phyloP scores from a whole-genome alignment of 2,888 invertebrate genomes.

The Zonitis immaculata region DNA sequence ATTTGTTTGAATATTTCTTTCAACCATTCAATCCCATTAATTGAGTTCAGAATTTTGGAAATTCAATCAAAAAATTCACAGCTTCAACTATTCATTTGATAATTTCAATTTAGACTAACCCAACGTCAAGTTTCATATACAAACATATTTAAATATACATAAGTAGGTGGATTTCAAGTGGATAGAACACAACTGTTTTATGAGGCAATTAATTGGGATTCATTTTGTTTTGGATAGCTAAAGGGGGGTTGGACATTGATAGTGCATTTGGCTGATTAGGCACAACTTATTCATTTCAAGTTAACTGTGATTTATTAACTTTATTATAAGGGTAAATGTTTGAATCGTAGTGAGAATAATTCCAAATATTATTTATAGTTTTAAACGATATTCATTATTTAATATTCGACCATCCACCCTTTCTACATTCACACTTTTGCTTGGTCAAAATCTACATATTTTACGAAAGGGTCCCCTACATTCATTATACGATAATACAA shows the following conservation, averaged over 20 bases:
- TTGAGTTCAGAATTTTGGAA: too few species aligned
- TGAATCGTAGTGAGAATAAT: too few species aligned
- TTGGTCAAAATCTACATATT: constrained; percentile 6
- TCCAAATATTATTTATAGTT: constrained; percentile 18
- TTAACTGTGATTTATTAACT: constrained; percentile 43
- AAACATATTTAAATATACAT: background rate
- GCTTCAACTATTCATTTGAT: too few species aligned
- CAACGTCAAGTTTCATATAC: too few species aligned
- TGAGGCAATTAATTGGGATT: constrained; percentile 44
- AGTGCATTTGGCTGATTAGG: constrained; percentile 40
- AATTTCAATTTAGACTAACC: too few species aligned
- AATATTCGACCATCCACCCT: constrained; percentile 12
- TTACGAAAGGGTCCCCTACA: background rate
- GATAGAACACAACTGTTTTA: constrained; percentile 34
- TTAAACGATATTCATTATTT: constrained; percentile 14
- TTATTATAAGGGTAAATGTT: constrained; percentile 32
- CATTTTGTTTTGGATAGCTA: constrained; percentile 34
- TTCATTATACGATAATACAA: constrained; percentile 2
- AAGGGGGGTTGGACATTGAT: constrained; percentile 36
- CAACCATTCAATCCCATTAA: too few species aligned
- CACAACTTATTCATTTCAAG: constrained; percentile 41
- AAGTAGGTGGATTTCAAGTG: background rate
- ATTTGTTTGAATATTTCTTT: too few species aligned
- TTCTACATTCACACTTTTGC: too few species aligned
- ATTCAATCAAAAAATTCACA: too few species aligned